These are phyloP conservation scores for Oncorhynchus gorbuscha DNA, from an alignment of 2,113 vertebrate genomes.

Conservation along the genomic window DNA sequence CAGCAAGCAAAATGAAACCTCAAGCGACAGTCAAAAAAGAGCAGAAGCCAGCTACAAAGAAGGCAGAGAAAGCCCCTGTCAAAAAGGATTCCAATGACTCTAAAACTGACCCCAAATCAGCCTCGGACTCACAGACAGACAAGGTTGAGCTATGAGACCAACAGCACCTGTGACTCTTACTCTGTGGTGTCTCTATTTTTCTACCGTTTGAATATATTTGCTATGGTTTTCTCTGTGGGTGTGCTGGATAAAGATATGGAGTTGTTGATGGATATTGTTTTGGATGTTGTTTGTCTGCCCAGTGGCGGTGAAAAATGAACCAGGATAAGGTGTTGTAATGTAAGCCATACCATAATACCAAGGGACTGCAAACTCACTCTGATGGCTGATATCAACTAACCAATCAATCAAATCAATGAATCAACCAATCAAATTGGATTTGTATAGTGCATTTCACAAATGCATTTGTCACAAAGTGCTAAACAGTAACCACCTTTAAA, in stretches of 20 bases:
- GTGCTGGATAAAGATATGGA: conserved; percentile 9
- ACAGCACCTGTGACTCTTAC: conserved; percentile 17
- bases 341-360: neutral
- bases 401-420: neutral
- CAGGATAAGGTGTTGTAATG: neutral
- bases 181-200: conserved; percentile 8
- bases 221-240: conserved; percentile 20
- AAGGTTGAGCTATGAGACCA: conserved; percentile 68
- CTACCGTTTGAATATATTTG: conserved; percentile 7
- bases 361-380: neutral
- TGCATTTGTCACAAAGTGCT: neutral
- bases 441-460: neutral
- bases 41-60: conserved; percentile 49
- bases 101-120: conserved; percentile 7
- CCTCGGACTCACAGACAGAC: conserved; percentile 42
- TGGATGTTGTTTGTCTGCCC: neutral
- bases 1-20: conserved; percentile 44
- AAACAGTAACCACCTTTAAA: neutral
- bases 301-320: neutral
- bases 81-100: conserved; percentile 49
- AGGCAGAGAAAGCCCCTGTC: conserved; percentile 43
- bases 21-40: conserved; percentile 50
- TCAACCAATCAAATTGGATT: neutral
- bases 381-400: conserved; percentile 1
- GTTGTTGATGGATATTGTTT: neutral